phyloP scores from a whole-genome alignment of 2,113 vertebrate genomes.

The Ariopsis seemanni region DNA sequence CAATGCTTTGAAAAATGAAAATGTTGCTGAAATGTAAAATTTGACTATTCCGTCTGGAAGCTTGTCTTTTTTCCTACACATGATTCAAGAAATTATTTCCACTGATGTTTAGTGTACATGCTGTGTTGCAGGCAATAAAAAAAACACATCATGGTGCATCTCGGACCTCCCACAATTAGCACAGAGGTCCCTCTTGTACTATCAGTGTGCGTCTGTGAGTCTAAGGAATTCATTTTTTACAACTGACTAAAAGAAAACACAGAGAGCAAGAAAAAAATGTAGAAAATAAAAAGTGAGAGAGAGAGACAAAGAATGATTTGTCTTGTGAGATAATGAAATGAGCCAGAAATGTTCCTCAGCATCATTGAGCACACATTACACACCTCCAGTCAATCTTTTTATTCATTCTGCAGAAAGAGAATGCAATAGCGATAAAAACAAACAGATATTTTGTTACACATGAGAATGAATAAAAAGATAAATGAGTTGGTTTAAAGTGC shows the following conservation, averaged over 20 bases:
- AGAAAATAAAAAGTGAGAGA: not conserved
- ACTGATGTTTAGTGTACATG: not conserved
- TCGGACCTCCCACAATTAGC: not conserved
- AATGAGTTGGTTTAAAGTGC: constrained; percentile 14
- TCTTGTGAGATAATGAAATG: constrained; percentile 22
- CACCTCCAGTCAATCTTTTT: not conserved
- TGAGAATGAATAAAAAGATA: constrained; percentile 22
- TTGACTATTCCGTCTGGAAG: not conserved
- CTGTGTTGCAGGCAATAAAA: constrained; percentile 26
- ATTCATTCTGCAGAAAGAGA: not conserved
- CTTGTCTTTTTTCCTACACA: not conserved
- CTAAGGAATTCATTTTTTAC: not conserved
- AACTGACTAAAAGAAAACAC: not conserved
- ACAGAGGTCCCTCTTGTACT: not conserved
- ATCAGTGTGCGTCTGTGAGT: not conserved
- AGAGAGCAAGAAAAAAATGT: not conserved
- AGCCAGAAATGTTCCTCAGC: constrained; percentile 30
- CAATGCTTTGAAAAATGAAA: not conserved
- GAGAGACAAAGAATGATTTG: not conserved
- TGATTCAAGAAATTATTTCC: not conserved
- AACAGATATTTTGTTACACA: constrained; percentile 18
- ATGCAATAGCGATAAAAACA: not conserved
- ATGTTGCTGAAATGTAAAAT: not conserved
- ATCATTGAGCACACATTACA: not conserved
- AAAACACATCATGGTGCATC: not conserved